phyloP scores from a whole-genome alignment of 2,888 invertebrate species.

The Epiblema foenella region DNA sequence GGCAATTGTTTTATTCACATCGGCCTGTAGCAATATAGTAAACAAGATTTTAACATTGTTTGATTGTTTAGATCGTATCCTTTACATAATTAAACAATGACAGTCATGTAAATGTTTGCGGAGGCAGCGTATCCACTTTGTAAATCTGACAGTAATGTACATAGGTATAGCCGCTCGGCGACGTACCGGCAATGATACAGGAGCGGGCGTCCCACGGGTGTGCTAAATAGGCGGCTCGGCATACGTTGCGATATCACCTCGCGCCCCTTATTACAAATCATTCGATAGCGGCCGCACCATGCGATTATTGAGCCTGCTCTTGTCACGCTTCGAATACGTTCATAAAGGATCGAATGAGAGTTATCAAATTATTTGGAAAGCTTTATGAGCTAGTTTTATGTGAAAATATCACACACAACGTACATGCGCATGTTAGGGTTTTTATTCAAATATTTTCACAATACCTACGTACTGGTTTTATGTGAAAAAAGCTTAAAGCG shows the following conservation, averaged over 20 bases:
- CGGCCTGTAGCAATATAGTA: conserved; percentile 16
- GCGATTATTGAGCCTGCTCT: conserved; percentile 39
- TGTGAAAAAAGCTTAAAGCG: no score
- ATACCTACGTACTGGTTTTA: no score
- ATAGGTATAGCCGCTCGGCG: conserved; percentile 44
- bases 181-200: conserved; percentile 59
- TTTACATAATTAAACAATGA: conserved; percentile 36
- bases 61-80: conserved; percentile 11
- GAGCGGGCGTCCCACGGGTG: conserved; percentile 63
- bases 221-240: conserved; percentile 64
- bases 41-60: conserved; percentile 29
- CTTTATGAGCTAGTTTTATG: conserved; percentile 3
- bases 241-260: conserved; percentile 40
- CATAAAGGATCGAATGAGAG: conserved; percentile 32
- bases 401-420: conserved; percentile 11
- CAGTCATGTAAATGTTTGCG: conserved; percentile 35
- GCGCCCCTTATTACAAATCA: conserved; percentile 45
- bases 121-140: conserved; percentile 6
- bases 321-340: conserved; percentile 28
- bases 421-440: not conserved
- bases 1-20: conserved; percentile 21
- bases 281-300: conserved; percentile 33
- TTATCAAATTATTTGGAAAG: conserved; percentile 20
- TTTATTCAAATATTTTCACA: conserved; percentile 1
- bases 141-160: conserved; percentile 35